phyloP scores from a whole-genome alignment of 2,113 vertebrate genomes.

The Scomber japonicus region DNA sequence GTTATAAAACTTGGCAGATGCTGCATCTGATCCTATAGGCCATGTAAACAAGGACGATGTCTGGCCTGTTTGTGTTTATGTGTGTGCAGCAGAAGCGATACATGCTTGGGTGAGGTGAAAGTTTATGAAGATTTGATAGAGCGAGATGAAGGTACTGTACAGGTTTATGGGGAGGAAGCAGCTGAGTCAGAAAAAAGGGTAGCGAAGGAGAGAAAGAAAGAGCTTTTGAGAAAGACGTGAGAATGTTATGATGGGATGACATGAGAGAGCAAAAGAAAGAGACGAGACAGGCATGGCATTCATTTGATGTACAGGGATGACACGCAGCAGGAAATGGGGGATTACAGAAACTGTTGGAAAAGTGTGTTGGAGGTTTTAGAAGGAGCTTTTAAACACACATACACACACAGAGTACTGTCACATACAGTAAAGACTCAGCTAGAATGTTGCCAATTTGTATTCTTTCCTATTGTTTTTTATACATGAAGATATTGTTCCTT shows the following conservation, averaged over 20 bases:
- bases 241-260: conserved; percentile 25
- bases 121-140: conserved; percentile 6
- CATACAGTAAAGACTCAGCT: conserved; percentile 4
- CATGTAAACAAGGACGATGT: not conserved
- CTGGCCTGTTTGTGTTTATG: conserved; percentile 3
- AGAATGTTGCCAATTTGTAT: conserved; percentile 32
- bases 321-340: conserved; percentile 48
- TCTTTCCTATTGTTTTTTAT: conserved; percentile 3
- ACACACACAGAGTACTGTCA: not conserved
- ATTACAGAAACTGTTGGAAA: conserved; percentile 50
- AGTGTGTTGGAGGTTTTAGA: conserved; percentile 26
- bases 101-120: conserved; percentile 12
- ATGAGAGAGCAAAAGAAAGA: conserved; percentile 47
- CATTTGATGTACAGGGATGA: conserved; percentile 57
- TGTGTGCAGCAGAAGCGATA: conserved; percentile 14
- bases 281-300: conserved; percentile 26
- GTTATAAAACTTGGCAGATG: not conserved
- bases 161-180: not conserved
- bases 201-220: conserved; percentile 20
- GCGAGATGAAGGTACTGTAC: conserved; percentile 12
- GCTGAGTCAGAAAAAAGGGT: conserved; percentile 18
- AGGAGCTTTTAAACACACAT: conserved; percentile 12
- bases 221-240: conserved; percentile 27
- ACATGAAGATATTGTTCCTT: conserved; percentile 4
- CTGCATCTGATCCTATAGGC: not conserved